phyloP scores from a whole-genome alignment of 2,113 vertebrate genomes.

The Cacatua alba region DNA sequence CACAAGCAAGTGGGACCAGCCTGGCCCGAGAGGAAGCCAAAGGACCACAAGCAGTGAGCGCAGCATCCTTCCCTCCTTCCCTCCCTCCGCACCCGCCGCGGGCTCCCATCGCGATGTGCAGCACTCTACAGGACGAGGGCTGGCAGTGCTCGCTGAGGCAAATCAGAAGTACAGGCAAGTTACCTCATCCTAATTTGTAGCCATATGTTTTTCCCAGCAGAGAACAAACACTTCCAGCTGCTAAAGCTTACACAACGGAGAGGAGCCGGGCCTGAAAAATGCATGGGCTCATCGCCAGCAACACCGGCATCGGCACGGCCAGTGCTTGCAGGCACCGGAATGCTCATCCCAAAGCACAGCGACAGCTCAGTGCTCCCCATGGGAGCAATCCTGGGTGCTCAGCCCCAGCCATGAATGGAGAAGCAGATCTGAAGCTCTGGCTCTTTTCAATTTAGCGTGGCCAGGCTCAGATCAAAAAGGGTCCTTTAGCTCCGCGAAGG shows the following conservation, averaged over 20 bases:
- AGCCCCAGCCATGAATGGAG: not conserved
- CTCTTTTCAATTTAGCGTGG: not conserved
- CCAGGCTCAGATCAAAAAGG: not conserved
- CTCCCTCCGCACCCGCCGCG: fast-evolving
- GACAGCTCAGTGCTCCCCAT: not conserved
- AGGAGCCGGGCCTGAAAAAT: not conserved
- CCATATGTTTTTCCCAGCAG: conserved; percentile 5
- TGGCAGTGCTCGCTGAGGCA: not conserved
- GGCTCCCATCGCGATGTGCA: not conserved
- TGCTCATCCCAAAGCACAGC: fast-evolving
- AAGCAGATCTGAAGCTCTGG: not conserved
- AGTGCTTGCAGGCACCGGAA: not conserved
- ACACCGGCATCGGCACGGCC: fast-evolving
- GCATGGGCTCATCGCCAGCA: not conserved
- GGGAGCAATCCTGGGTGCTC: not conserved
- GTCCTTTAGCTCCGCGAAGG: not conserved
- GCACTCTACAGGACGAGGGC: not conserved
- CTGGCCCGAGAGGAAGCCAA: not conserved
- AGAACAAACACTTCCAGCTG: conserved; percentile 41
- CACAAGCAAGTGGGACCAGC: not conserved
- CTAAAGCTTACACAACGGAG: not conserved
- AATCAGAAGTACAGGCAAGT: not conserved
- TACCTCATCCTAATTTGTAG: conserved; percentile 8
- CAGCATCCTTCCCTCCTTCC: not conserved
- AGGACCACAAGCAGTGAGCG: not conserved